Evolutionary conservation across 2,888 invertebrate species (phyloP), one percentile per base, ranked within the genome.

Genomic region (Patella ulyssiponensis): DNA sequence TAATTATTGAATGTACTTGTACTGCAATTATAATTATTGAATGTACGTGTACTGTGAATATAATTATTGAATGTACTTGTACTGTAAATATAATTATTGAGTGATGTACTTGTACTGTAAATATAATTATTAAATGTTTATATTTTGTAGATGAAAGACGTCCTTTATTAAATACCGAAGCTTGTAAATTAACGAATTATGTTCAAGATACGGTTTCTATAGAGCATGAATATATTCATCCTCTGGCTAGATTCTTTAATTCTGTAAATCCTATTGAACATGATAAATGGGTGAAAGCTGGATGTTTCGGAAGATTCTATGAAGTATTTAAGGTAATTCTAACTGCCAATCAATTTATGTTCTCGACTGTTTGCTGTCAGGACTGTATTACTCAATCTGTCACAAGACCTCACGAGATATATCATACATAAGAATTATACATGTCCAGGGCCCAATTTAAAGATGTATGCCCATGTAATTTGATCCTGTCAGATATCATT

Each of bases 201-300:
- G 64, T 75, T 69, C 53, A 69, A 27, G 20, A 69, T 53, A 23
- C 75, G 64, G 74, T 64, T 44, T 44, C 64, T 51, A 51, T 52
- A 44, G 7, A 44, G 52, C 51, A 72, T 5, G 20, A 72, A 23
- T 15, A 9, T 53, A 44, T 17, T 69, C 23, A n/a, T 64, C 20
- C 51, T 7, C 1, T 44, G 5, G 51, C 71, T 33, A 84, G 86
- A 69, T 91, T 91, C 80, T 64, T 89, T 71, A 56, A 80, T 51
- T 83, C 84, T 69, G 82, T 91, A 15, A 88, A 84, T 74, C 91
- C 91, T 1, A 88, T 91, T 73, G 87, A 90, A 77, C 81, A 80
- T 23, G 88, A 92, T 53, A 92, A 91, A 27, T 93, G 93, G 93
- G 79, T 79, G 20, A 87, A 89, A 2, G 90, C 91, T 77, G 88